Evolutionary conservation across 2,113 vertebrate genomes (phyloP).

Genomic region (Leiothrix lutea): DNA sequence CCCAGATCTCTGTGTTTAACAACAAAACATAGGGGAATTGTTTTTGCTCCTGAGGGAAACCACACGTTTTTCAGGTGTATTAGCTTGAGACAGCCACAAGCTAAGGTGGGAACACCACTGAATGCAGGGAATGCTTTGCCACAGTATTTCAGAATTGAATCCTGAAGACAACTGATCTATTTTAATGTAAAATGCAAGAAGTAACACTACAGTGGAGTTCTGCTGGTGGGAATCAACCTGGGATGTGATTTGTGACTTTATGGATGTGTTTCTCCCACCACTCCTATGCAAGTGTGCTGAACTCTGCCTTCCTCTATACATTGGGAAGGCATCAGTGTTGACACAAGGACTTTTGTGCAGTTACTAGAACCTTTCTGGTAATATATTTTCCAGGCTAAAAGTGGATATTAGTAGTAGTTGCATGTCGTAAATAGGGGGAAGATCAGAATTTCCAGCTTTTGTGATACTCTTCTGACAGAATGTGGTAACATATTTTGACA

Average conservation of each 20-base stretch:
- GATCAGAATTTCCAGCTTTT: not conserved
- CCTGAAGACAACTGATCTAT: not conserved
- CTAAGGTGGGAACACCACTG: not conserved
- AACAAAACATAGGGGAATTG: not conserved
- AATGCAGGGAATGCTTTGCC: not conserved
- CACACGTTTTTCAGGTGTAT: not conserved
- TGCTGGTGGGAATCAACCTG: not conserved
- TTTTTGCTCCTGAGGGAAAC: not conserved
- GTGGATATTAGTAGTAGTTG: not conserved
- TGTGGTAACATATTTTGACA: not conserved
- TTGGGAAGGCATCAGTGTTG: not conserved
- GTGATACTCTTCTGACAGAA: not conserved
- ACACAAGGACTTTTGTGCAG: not conserved
- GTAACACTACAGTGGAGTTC: not conserved
- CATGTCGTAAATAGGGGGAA: not conserved
- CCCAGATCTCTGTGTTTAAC: not conserved
- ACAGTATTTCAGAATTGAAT: not conserved
- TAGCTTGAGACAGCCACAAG: not conserved
- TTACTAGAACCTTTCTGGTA: not conserved
- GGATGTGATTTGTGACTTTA: not conserved
- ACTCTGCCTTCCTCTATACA: not conserved
- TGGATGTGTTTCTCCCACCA: not conserved
- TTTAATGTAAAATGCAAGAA: not conserved
- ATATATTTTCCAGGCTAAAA: not conserved
- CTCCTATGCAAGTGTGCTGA: not conserved